Evolutionary conservation across 1,140 invertebrate species (phyloP), one percentile per base, ranked within the genome.

Genomic region (Calliphora vicina): DNA sequence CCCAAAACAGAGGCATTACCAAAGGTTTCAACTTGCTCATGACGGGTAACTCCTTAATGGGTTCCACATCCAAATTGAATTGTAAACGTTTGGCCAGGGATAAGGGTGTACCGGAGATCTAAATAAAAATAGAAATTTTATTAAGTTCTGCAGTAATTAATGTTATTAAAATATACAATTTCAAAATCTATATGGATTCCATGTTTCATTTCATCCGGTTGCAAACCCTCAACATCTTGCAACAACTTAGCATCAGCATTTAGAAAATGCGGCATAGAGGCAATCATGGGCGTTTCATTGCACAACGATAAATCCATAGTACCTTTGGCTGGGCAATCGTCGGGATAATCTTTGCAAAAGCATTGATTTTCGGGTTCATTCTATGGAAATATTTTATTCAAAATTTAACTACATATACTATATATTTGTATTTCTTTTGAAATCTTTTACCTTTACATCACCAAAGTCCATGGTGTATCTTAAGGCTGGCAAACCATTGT

Each of bases 181-280:
- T 97, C 96, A 87, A 96, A 94, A 85, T 96, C 93, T 80, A 97
- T 92, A 67, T 89, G 89, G 15, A 96, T 94, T 81, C 92, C 92
- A 90, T 97, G 96, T 83, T 94, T 91, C 17, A 93, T 91, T 84
- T 92, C 90, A 78, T 94, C 90, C 0, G 97, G 97, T 42, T 91
- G 89, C 2, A 97, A 86, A 25, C 97, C 97, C 9, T 84, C 92
- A 0, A 97, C 94, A 27, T 92, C 91, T 0, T 93, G 85, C 0
- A 94, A 45, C 35, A 96, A 93, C 35, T 91, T 91, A 2, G 93
- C 92, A 87, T 97, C 95, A 0, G 92, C 91, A 13, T 93, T 91
- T 82, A 95, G 94, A 87, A 97, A 97, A 91, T 98, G 97, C 3
- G 97, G 97, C 83, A 95, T 89, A 1, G 96, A 88, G 0, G 85